Conservation (phyloP, 2,113 vertebrate species). For the Struthio camelus region DNA sequence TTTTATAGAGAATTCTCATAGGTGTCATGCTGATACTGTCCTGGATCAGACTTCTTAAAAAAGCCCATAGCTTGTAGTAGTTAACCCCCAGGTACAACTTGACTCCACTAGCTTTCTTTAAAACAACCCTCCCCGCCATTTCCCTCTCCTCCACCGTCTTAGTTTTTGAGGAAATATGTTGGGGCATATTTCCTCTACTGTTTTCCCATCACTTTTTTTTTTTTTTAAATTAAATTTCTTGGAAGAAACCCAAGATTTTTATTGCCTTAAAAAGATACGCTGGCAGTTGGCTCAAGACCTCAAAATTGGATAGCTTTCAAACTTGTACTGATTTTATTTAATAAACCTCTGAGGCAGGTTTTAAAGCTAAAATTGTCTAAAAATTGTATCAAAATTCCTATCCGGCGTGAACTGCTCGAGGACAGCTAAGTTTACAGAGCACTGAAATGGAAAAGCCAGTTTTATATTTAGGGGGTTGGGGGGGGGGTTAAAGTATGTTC, state of each 20-base stretch:
- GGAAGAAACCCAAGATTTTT: neutral
- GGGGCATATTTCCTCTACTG: neutral
- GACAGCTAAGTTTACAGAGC: neutral
- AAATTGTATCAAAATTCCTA: neutral
- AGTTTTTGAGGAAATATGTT: neutral
- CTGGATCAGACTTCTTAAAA: neutral
- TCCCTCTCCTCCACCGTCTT: no score
- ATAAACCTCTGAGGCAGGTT: neutral
- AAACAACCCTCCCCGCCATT: neutral
- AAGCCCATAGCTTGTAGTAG: neutral
- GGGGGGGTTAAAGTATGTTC: neutral
- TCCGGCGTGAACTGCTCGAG: neutral
- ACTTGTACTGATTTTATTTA: neutral
- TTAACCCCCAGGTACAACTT: neutral
- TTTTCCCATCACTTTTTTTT: neutral
- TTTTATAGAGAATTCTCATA: conserved; percentile 7
- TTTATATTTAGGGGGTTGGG: neutral
- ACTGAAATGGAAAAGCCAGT: neutral
- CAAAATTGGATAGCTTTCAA: neutral
- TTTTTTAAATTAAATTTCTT: neutral
- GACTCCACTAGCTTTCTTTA: neutral
- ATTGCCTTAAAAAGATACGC: neutral
- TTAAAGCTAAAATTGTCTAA: neutral
- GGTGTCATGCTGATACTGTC: conserved; percentile 17
- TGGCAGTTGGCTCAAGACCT: neutral